Base-by-base conservation (phyloP, 2,797 vertebrate species). In the Pantherophis vulpinus region DNA sequence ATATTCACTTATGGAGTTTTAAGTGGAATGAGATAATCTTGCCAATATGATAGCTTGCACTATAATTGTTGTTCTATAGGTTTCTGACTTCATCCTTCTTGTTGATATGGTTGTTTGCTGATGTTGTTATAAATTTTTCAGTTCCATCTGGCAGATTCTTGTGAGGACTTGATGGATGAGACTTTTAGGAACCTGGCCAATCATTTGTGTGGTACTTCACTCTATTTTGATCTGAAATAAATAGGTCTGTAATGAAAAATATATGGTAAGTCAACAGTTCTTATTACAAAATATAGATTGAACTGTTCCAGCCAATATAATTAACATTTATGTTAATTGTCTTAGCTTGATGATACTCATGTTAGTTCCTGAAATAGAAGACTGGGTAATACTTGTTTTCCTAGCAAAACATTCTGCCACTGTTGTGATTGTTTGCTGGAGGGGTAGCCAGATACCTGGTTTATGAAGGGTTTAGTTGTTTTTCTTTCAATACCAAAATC, bases 161-260 rank as follows among this genome's bases (percentile, higher is more conserved):
- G 86, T 0, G 0, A 94, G 91, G 93, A 90, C 63, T 70, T 95
- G 94, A 94, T 93, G 94, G 94, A 94, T 96, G 93, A 93, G 61
- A 90, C 93, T 93, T 93, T 93, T 93, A 95, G 95, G 95, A 95
- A 91, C 95, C 89, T 88, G 92, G 92, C 93, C 60, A 96, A 92
- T 91, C 93, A 70, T 87, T 87, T 5, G 23, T 42, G 79, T 93
- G 89, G 89, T 94, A 90, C 92, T 96, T 94, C 56, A 9, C 37
- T 93, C 92, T 95, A 37, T 95, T 96, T 96, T 93, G 90, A 63
- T 93, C 94, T 94, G 60, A 96, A 96, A 95, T 90, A 83, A 54
- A 87, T 93, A 88, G 61, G 25, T 87, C 12, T 58, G n/a, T 94
- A 86, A 93, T 95, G 91, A 95, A 96, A 96, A 93, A 0, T 0